Percentiles rank a stretch among this genome's conserved stretches.
These are phyloP conservation scores for Conomelus anceps DNA, from an alignment of 2,888 invertebrate genomes.

Conservation along the genomic window DNA sequence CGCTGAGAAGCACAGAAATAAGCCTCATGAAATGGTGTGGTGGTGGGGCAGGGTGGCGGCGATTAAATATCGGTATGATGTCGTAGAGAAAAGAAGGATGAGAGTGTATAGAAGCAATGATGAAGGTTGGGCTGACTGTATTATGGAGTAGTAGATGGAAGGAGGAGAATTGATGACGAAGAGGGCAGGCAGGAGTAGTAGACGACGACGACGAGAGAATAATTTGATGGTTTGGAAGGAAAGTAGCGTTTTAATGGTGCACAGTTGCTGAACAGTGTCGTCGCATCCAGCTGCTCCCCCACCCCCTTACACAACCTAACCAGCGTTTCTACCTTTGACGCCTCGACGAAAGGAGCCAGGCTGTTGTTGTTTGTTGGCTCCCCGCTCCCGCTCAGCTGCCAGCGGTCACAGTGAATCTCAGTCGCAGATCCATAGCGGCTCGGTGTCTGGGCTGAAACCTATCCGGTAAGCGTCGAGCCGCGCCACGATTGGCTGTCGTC, in stretches of 20 bases:
- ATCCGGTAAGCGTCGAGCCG: conserved; percentile 38
- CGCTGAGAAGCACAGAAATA: too few relatives aligned
- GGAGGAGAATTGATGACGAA: neutral
- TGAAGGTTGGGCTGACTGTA: neutral
- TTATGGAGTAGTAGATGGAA: neutral
- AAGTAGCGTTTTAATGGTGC: conserved; percentile 9
- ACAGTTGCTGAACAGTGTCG: neutral
- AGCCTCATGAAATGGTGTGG: neutral
- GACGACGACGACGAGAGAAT: neutral
- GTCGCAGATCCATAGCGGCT: conserved; percentile 30
- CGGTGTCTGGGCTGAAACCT: conserved; percentile 30
- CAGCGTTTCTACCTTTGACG: neutral
- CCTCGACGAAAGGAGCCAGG: conserved; percentile 19
- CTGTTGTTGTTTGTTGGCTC: conserved; percentile 29
- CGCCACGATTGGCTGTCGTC: conserved; percentile 42
- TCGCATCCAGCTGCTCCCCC: neutral
- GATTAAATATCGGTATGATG: neutral
- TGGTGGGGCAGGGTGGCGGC: neutral
- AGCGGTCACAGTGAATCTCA: conserved; percentile 26
- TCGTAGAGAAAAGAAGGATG: neutral
- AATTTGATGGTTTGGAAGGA: conserved; percentile 12
- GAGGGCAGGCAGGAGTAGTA: neutral
- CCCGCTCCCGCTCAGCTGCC: conserved; percentile 25
- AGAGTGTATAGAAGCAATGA: neutral
- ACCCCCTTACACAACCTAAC: neutral